Evolutionary conservation across 2,888 invertebrate genomes (phyloP).

Genomic region (Orthosia gracilis): DNA sequence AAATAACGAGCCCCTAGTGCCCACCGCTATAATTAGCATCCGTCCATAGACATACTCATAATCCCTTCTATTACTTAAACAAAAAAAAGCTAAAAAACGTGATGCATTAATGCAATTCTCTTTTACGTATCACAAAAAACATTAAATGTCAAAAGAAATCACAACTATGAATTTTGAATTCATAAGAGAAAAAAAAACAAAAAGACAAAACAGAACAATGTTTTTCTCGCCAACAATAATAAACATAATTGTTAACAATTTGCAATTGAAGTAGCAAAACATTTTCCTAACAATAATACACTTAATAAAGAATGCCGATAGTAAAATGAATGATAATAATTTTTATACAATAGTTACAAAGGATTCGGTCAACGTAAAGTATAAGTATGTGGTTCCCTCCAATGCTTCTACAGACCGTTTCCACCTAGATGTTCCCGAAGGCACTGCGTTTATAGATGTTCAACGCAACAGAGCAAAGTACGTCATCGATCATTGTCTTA

Average conservation of each 20-base stretch:
- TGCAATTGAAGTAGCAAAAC: conserved; percentile 77
- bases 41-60: conserved; percentile 75
- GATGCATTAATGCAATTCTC: conserved; percentile 90
- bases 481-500: conserved; percentile 50
- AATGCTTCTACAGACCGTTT: conserved; percentile 60
- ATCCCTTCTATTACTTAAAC: conserved; percentile 79
- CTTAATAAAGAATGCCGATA: conserved; percentile 80
- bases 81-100: conserved; percentile 84
- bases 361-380: conserved; percentile 70
- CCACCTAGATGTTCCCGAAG: conserved; percentile 63
- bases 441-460: conserved; percentile 62
- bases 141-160: conserved; percentile 91
- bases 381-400: conserved; percentile 52
- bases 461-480: conserved; percentile 55
- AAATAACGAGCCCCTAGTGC: conserved; percentile 75
- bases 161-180: conserved; percentile 91
- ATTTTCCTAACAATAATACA: conserved; percentile 79
- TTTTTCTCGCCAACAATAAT: conserved; percentile 75
- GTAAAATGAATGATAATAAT: conserved; percentile 68
- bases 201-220: conserved; percentile 86
- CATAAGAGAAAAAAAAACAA: conserved; percentile 85
- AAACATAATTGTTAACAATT: conserved; percentile 82
- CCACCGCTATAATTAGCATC: conserved; percentile 70
- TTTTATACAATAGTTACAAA: conserved; percentile 70
- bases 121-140: conserved; percentile 91